A percentile compares a stretch with the other conserved stretches of the same genome.
These are phyloP conservation scores for Gymnodraco acuticeps DNA, from an alignment of 2,797 vertebrate genomes.

Conservation along the genomic window DNA sequence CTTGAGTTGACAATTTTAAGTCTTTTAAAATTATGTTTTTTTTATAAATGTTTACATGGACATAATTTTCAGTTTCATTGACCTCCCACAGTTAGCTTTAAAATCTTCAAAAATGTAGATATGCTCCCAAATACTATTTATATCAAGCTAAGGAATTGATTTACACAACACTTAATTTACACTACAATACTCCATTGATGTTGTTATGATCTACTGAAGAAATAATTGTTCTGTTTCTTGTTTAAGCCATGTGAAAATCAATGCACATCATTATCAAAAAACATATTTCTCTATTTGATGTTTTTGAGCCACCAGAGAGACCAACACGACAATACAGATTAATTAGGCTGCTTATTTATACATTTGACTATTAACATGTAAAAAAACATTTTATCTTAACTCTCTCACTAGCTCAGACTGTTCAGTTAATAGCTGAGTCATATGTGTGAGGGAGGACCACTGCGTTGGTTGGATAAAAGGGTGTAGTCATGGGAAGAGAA, in stretches of 20 bases:
- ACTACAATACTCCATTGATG: slow-evolving; percentile 11
- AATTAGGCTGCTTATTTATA: slow-evolving; percentile 22
- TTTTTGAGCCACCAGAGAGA: slow-evolving; percentile 15
- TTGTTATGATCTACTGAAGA: slow-evolving; percentile 11
- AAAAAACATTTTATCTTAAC: slow-evolving; percentile 29
- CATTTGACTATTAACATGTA: slow-evolving; percentile 23
- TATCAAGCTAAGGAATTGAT: neutral
- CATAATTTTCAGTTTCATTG: neutral
- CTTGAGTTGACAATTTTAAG: too few species aligned
- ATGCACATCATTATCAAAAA: slow-evolving; percentile 9
- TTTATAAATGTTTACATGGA: too few species aligned
- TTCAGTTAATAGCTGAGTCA: slow-evolving; percentile 25
- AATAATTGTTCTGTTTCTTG: slow-evolving; percentile 14
- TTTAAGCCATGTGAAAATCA: slow-evolving; percentile 20
- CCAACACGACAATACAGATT: slow-evolving; percentile 10
- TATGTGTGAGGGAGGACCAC: slow-evolving; percentile 35
- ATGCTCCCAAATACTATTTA: slow-evolving; percentile 13
- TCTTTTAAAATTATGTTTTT: too few species aligned
- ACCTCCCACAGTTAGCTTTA: slow-evolving; percentile 2
- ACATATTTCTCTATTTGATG: slow-evolving; percentile 1
- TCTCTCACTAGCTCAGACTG: slow-evolving; percentile 17
- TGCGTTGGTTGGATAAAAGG: slow-evolving; percentile 41
- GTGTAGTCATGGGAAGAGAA: slow-evolving; percentile 6
- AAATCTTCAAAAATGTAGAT: slow-evolving; percentile 2
- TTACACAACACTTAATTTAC: slow-evolving; percentile 17